Evolutionary conservation across 2,113 vertebrate species (phyloP).

Genomic region (Rhinolophus sinicus): DNA sequence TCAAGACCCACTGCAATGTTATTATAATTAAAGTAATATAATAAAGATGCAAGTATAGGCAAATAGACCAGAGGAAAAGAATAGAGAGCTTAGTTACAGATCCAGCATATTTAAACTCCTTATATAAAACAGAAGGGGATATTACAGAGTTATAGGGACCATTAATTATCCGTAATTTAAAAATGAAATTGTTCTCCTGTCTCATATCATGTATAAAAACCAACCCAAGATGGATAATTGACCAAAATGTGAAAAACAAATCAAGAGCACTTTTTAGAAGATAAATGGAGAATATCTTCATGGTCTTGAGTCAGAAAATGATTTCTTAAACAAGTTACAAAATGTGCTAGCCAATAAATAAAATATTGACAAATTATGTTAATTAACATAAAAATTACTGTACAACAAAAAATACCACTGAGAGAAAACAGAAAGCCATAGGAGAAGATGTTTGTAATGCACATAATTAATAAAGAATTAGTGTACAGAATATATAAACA

Average conservation of each 20-base stretch:
- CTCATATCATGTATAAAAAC: neutral
- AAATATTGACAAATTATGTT: neutral
- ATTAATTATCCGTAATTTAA: neutral
- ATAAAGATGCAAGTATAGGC: neutral
- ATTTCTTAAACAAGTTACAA: conserved; percentile 1
- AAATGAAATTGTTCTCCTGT: neutral
- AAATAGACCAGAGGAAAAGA: neutral
- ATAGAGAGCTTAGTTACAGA: neutral
- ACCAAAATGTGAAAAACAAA: neutral
- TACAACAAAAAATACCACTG: neutral
- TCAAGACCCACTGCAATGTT: neutral
- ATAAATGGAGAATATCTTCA: neutral
- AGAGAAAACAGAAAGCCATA: neutral
- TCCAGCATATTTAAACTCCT: neutral
- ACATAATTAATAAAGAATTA: neutral
- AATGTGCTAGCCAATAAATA: neutral
- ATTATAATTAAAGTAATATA: neutral
- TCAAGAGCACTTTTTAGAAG: neutral
- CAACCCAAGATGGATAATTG: neutral
- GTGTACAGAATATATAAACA: neutral
- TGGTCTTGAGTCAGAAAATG: neutral
- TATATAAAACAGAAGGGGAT: neutral
- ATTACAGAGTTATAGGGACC: neutral
- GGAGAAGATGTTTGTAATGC: neutral
- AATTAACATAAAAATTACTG: conserved; percentile 8